phyloP scores from a whole-genome alignment of 2,888 invertebrate genomes.

The Oscheius onirici region DNA sequence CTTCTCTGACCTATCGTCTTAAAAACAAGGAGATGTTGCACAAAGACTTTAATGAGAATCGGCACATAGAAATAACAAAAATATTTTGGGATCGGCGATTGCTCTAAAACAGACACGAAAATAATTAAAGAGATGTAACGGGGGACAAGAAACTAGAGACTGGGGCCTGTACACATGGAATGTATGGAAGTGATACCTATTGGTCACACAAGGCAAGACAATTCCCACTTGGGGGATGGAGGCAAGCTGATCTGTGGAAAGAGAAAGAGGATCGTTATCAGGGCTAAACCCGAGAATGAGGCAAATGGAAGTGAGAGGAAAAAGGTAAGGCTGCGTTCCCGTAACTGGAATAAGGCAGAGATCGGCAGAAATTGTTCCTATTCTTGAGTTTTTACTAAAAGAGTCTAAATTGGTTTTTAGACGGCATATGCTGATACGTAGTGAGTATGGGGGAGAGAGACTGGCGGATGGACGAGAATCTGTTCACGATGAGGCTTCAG shows the following conservation, averaged over 20 bases:
- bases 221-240: constrained; percentile 4
- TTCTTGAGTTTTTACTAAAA: too few relatives aligned
- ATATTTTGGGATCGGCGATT: neutral
- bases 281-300: constrained; percentile 21
- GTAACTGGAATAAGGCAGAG: constrained; percentile 23
- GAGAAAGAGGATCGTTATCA: constrained; percentile 13
- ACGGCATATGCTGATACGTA: constrained; percentile 6
- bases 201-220: constrained; percentile 14
- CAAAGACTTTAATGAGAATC: constrained; percentile 30
- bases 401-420: too few relatives aligned
- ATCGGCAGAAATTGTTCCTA: constrained; percentile 6
- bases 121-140: constrained; percentile 4
- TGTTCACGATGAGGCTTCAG: neutral
- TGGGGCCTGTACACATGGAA: constrained; percentile 27
- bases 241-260: neutral
- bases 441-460: neutral
- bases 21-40: neutral
- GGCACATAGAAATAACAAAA: constrained; percentile 30
- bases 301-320: neutral
- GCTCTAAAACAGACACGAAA: neutral
- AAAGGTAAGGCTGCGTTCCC: constrained; percentile 26
- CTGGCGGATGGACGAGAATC: too few relatives aligned
- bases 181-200: constrained; percentile 8
- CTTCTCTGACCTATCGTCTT: neutral
- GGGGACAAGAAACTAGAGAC: neutral